Percentiles rank a stretch among this genome's conserved stretches.
Conservation (phyloP, 2,113 vertebrate genomes). For the Planiliza haematocheilus region DNA sequence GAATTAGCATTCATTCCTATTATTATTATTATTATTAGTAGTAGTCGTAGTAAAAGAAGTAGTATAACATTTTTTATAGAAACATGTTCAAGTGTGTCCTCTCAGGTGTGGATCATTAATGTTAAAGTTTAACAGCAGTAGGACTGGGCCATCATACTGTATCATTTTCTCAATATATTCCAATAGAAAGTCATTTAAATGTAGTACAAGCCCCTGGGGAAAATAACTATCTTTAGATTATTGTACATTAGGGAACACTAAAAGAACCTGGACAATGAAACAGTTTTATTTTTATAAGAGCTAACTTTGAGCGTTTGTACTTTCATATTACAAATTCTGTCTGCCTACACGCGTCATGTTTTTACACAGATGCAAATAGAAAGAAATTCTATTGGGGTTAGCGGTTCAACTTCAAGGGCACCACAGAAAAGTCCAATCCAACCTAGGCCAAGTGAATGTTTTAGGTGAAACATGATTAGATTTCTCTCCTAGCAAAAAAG, state of each 20-base stretch:
- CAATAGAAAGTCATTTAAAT: not conserved
- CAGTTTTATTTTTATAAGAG: too few species aligned
- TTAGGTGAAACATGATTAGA: conserved; percentile 7
- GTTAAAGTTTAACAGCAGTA: not conserved
- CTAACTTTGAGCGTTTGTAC: too few species aligned
- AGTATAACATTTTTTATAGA: too few species aligned
- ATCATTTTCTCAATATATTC: not conserved
- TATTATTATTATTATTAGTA: too few species aligned
- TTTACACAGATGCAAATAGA: not conserved
- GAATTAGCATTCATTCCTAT: too few species aligned
- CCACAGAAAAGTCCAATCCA: conserved; percentile 8
- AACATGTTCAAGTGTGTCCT: not conserved
- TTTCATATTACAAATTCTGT: too few species aligned
- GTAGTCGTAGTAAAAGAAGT: too few species aligned
- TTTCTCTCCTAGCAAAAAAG: not conserved
- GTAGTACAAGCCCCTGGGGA: too few species aligned
- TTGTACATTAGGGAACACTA: not conserved
- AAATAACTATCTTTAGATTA: not conserved
- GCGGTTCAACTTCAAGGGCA: not conserved
- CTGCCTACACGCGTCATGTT: not conserved
- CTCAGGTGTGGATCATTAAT: not conserved
- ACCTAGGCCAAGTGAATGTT: not conserved
- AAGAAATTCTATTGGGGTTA: not conserved
- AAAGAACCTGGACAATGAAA: too few species aligned
- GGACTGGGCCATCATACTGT: not conserved